Conservation (phyloP, 2,113 vertebrate species). For the Oncorhynchus masou region DNA sequence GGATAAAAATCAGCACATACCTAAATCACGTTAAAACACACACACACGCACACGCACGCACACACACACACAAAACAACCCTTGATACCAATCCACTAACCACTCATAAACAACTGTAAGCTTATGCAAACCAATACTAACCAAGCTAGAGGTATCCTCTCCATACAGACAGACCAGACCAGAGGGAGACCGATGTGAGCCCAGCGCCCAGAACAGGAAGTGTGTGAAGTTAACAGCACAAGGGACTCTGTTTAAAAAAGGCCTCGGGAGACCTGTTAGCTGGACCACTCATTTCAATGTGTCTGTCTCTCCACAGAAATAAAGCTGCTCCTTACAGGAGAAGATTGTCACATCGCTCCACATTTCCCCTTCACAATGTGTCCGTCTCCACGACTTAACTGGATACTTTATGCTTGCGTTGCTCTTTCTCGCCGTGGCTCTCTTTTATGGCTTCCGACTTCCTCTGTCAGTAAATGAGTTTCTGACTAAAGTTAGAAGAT, state of each 20-base stretch:
- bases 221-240: conserved; percentile 78
- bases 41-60: conserved; percentile 10
- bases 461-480: conserved; percentile 14
- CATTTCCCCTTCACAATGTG: conserved; percentile 64
- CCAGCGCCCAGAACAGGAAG: conserved; percentile 60
- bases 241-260: conserved; percentile 76
- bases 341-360: conserved; percentile 62
- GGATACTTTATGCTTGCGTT: conserved; percentile 67
- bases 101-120: conserved; percentile 5
- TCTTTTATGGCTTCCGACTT: neutral
- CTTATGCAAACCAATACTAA: neutral
- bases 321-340: conserved; percentile 43
- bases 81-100: neutral
- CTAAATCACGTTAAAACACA: neutral
- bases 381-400: conserved; percentile 68
- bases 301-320: conserved; percentile 32
- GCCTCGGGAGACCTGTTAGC: conserved; percentile 82
- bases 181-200: conserved; percentile 40
- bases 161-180: conserved; percentile 14
- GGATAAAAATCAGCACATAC: neutral
- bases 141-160: neutral
- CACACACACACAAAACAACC: neutral
- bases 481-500: neutral
- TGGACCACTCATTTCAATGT: conserved; percentile 81
- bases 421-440: conserved; percentile 44